phyloP scores from a whole-genome alignment of 1,140 invertebrate species.

The Drosophila grimshawi region DNA sequence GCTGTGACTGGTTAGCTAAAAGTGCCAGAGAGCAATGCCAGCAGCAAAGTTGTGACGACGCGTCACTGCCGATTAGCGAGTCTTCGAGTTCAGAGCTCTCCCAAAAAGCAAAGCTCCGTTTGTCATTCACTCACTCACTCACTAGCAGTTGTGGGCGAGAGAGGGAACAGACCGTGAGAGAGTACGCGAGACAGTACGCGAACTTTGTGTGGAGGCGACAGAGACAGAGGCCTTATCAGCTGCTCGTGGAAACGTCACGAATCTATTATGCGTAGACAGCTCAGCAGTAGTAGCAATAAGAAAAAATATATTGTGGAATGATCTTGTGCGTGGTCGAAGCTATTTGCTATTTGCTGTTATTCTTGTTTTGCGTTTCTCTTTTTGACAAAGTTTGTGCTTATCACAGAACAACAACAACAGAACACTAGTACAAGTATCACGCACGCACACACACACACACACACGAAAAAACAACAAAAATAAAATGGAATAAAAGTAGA shows the following conservation, averaged over 20 bases:
- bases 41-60: constrained; percentile 57
- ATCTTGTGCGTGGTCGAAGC: constrained; percentile 49
- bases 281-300: constrained; percentile 2
- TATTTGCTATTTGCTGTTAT: neutral
- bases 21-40: constrained; percentile 63
- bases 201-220: neutral
- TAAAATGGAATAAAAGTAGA: constrained; percentile 19
- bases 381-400: constrained; percentile 43
- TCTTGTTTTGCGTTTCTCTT: constrained; percentile 18
- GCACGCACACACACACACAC: constrained; percentile 1
- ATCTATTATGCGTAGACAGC: constrained; percentile 32
- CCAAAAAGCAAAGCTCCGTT: constrained; percentile 29
- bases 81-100: constrained; percentile 33
- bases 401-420: constrained; percentile 26
- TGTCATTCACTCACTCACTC: neutral
- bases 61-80: constrained; percentile 52
- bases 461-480: constrained; percentile 17
- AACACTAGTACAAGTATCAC: neutral
- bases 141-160: neutral
- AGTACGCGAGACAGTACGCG: constrained; percentile 4
- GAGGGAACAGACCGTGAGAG: neutral
- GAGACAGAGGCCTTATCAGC: constrained; percentile 59
- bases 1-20: constrained; percentile 46
- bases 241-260: constrained; percentile 45
- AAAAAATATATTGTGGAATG: constrained; percentile 48